Base-by-base conservation (phyloP, 2,888 invertebrate genomes). In the Scelioninae gen. 2 region DNA sequence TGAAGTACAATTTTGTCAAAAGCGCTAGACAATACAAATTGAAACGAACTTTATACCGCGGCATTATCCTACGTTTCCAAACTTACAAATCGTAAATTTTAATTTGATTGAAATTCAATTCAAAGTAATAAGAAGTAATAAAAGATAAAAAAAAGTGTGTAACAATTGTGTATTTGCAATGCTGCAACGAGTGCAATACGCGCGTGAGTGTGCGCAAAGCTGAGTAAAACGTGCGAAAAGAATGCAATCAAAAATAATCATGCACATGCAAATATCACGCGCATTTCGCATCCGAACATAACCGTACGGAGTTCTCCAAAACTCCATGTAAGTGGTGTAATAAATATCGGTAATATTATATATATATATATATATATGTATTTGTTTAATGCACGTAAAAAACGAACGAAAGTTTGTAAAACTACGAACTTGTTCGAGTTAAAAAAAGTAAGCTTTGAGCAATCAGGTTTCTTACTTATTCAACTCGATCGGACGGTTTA, bases 211-310 rank as follows among this genome's bases (percentile, higher is more conserved):
- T 76, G 73, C 76, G 57, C 48, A 58, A 78, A 77, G 75, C 76
- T 75, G 77, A 65, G 69, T 75, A 76, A 53, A 75, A 77, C 73
- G 76, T 77, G 78, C 76, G 68, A 77, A 46, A 73, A 64, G 48
- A 73, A 68, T 76, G 63, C 64, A 72, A 58, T 73, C 41, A 76
- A 63, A 69, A 70, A 69, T 57, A 48, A 41, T 28, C 75, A 73
- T 73, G 75, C 75, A 73, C 75, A 76, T 76, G 75, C 75, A 64
- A 55, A 28, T 63, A 55, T 52, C 58, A 43, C 73, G 58, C 60
- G 19, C 22, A 53, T 33, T 15, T 31, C 18, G 46, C 46, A 22
- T 33, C 35, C 55, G 3, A 61, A 70, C 46, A 50, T 70, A 63
- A 37, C 45, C 57, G 37, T 53, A 18, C 28, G 55, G 45, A 41